Evolutionary conservation across 2,888 invertebrate species (phyloP), one percentile per base, ranked within the genome.

Genomic region (Hemaris fuciformis): DNA sequence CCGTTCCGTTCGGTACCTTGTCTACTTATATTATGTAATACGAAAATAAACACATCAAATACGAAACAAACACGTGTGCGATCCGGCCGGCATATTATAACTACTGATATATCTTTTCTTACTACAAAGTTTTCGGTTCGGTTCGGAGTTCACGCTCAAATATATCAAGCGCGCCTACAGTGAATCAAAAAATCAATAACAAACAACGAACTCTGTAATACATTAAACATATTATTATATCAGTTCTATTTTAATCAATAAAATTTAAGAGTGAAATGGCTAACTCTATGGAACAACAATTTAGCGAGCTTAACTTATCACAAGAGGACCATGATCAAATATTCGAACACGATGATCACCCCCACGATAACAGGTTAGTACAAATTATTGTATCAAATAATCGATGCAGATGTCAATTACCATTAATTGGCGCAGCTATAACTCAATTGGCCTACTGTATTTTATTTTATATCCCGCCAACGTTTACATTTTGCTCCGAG

Each of bases 291-390:
- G 94, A 94, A 73, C 91, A 94, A 84, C 95, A 95, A 83, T 95
- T 95, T 89, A 94, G 94, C 84, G 95, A 95, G 79, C 93, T 95
- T 77, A 95, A 94, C 82, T 88, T 94, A 70, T 94, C 94, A 67
- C 95, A 95, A 83, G 95, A 95, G 83, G 95, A 95, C 84, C 94
- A 95, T 75, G 95, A 95, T 89, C 95, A 95, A 89, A 94, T 95
- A 79, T 95, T 95, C 85, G 96, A 95, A 85, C 94, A 93, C 67
- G 94, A 94, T 72, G 94, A 94, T 74, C 84, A 81, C 61, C 18
- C 53, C 27, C 92, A 87, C 72, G 93, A 94, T 74, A 93, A 90
- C 79, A 94, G 94, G 94, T 94, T 86, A 85, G 93, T 84, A 43
- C 31, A 10, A 57, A n/a, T 10, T 34, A 20, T 8, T 48, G 46